Base-by-base conservation (phyloP, 2,113 vertebrate genomes). In the Nicator chloris region DNA sequence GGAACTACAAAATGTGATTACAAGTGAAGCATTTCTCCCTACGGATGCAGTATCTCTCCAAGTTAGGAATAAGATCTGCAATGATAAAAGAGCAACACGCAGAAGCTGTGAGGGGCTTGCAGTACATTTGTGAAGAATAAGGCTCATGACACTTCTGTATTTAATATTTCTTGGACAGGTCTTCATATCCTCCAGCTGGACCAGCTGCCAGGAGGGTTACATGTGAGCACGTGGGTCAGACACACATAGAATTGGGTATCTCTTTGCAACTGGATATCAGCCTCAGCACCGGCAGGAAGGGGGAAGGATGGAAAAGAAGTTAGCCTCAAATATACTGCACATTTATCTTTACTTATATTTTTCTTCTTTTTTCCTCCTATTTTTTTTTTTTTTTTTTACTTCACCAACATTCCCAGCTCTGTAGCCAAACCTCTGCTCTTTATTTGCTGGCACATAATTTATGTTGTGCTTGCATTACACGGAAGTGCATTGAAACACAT, bases 181-280 rank as follows among this genome's bases (percentile, higher is more conserved):
- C 31, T 60, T 83, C n/a, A 31, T 15, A 23, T 16, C 39, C 71
- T 80, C 42, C 70, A 86, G 50, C 24, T n/a, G 33, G 31, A 44
- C 17, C 63, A 77, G 2, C 54, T 59, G 30, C 57, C 50, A 22
- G 24, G 40, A 45, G 20, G 31, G 37, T 39, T 81, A 77, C 28
- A 40, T 0, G 1, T 63, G 59, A 35, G 11, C 17, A 30, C 0
- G 1, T 1, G 4, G 45, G 24, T 54, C 22, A n/a, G 40, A 37
- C 2, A 3, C 28, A 39, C 13, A 10, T 0, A 0, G 18, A 75
- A 24, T 15, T 92, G 35, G 31, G 35, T 20, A 23, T 35, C 14
- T 64, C 24, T 76, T 44, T 56, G 28, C 31, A 88, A 44, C 4
- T n/a, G 22, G 24, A 5, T 49, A 53, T 14, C 63, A 37, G n/a